Evolutionary conservation across 2,888 invertebrate species (phyloP).

Genomic region (Epirrhoe tristata): DNA sequence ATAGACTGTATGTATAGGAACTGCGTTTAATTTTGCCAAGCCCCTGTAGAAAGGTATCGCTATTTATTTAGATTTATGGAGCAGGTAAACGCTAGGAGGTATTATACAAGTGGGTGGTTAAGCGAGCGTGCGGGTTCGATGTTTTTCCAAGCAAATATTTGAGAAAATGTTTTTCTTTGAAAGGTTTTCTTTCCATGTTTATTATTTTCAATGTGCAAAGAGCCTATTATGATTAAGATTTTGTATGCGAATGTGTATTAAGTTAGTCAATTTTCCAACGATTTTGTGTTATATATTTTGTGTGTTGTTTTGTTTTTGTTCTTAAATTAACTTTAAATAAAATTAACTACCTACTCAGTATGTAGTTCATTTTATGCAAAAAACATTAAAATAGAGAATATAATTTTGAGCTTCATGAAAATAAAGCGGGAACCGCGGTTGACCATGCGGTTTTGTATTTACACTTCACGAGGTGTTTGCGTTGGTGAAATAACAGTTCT

Average conservation of each 20-base stretch:
- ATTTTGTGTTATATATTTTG: no score
- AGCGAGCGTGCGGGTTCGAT: conserved; percentile 5
- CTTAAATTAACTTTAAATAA: no score
- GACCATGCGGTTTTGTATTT: not conserved
- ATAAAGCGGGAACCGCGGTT: not conserved
- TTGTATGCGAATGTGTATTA: no score
- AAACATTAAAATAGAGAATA: not conserved
- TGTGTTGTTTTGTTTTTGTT: no score
- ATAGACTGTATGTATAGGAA: conserved; percentile 43
- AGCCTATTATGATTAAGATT: no score
- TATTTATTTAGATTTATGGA: conserved; percentile 46
- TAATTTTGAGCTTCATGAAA: not conserved
- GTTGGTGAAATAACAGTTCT: not conserved
- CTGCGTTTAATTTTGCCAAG: conserved; percentile 56
- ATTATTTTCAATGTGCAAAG: not conserved
- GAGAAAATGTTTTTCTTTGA: not conserved
- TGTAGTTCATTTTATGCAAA: not conserved
- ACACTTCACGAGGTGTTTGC: not conserved
- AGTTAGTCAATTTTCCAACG: no score
- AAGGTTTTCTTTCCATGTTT: not conserved
- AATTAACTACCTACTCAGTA: not conserved
- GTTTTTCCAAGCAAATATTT: conserved; percentile 11
- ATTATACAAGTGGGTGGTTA: conserved; percentile 35
- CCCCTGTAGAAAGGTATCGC: conserved; percentile 42
- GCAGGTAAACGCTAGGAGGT: conserved; percentile 35